Conservation (phyloP, 2,113 vertebrate species). For the Dryoscopus gambensis region DNA sequence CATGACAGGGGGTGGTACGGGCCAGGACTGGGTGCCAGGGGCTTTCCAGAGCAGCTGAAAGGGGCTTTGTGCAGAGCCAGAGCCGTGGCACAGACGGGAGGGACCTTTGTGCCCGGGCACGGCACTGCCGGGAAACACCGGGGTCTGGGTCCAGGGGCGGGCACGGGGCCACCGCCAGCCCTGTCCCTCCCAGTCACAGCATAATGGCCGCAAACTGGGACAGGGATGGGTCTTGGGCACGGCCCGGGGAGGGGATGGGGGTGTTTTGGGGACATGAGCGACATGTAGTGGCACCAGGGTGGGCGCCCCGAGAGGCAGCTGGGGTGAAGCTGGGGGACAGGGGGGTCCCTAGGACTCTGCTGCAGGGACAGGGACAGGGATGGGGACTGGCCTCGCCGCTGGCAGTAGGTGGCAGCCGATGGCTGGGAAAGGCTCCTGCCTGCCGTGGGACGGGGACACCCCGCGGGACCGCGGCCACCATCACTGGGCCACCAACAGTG, state of each 20-base stretch:
- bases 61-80: background rate
- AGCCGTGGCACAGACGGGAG: background rate
- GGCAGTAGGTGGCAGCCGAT: constrained; percentile 7
- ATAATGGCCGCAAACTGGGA: background rate
- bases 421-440: background rate
- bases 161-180: background rate
- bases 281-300: rapidly evolving
- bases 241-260: no score
- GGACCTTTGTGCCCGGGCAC: background rate
- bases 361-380: background rate
- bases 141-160: background rate
- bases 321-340: rapidly evolving
- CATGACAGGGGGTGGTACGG: background rate
- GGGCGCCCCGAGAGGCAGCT: background rate
- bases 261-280: background rate
- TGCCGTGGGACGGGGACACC: background rate
- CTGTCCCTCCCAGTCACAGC: rapidly evolving
- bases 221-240: background rate
- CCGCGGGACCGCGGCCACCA: background rate
- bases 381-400: background rate
- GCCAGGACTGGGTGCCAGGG: background rate
- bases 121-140: background rate
- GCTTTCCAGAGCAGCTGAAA: background rate
- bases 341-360: background rate
- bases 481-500: rapidly evolving